Percentiles rank a stretch among this genome's conserved stretches.
phyloP scores from a whole-genome alignment of 2,113 vertebrate genomes.

The Gnathonemus echidnorhynchus region DNA sequence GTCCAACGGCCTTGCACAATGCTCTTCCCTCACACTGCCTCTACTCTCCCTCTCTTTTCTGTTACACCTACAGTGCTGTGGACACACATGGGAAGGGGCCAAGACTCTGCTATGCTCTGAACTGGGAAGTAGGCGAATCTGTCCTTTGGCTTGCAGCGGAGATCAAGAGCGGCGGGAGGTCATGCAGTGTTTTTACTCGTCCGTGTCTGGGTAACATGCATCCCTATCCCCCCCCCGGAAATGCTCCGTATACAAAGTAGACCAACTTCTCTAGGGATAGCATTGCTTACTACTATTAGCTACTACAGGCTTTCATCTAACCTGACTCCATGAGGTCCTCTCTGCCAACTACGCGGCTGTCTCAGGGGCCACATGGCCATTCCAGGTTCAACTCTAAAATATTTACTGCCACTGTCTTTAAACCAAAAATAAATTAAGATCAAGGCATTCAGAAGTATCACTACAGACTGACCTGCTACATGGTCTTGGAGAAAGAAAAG shows the following conservation, averaged over 20 bases:
- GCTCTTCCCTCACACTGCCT: slow-evolving; percentile 17
- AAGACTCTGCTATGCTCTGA: not conserved
- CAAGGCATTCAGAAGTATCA: not conserved
- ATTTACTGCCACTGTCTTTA: not conserved
- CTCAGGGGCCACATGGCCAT: not conserved
- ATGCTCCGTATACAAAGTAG: slow-evolving; percentile 5
- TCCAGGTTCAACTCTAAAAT: not conserved
- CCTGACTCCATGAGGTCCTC: slow-evolving; percentile 20
- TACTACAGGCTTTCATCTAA: slow-evolving; percentile 26
- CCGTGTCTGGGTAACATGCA: not conserved
- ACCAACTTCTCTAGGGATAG: slow-evolving; percentile 12
- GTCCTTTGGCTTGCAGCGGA: slow-evolving; percentile 9
- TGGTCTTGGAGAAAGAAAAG: not conserved
- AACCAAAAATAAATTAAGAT: not conserved
- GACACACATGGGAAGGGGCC: not conserved
- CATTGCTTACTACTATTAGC: slow-evolving; percentile 28
- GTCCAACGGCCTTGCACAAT: slow-evolving; percentile 7
- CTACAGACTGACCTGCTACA: not conserved
- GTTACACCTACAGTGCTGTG: not conserved
- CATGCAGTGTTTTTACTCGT: slow-evolving; percentile 27
- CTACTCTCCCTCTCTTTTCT: slow-evolving; percentile 20
- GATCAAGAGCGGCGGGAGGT: slow-evolving; percentile 1
- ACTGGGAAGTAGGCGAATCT: not conserved
- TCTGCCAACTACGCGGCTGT: slow-evolving; percentile 36
- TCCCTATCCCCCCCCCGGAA: not conserved